Conservation (phyloP, 2,888 invertebrate species). For the Incurvaria masculella region DNA sequence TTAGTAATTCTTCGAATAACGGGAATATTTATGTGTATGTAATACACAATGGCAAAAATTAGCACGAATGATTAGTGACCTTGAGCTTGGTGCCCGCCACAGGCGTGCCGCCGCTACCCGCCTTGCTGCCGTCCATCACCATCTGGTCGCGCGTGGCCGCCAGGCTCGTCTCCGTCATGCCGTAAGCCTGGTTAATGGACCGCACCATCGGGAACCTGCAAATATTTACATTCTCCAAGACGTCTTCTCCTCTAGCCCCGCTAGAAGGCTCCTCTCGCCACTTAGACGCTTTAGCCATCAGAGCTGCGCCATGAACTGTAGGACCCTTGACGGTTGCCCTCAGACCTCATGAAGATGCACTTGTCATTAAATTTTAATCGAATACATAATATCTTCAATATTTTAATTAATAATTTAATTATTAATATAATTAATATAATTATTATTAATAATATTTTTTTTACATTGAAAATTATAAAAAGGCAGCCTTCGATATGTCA, state of each 20-base stretch:
- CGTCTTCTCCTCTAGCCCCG: neutral
- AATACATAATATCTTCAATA: too few species aligned
- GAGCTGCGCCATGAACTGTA: neutral
- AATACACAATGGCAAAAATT: too few species aligned
- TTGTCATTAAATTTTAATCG: too few species aligned
- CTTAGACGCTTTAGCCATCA: neutral
- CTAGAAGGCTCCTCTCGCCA: neutral
- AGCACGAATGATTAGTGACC: slow-evolving; percentile 19
- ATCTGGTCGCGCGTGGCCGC: slow-evolving; percentile 18
- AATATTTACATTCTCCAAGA: slow-evolving; percentile 3
- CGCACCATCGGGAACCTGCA: slow-evolving; percentile 32
- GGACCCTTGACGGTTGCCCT: too few species aligned
- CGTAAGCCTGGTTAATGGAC: slow-evolving; percentile 33
- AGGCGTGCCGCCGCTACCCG: slow-evolving; percentile 29
- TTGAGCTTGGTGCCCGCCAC: slow-evolving; percentile 25
- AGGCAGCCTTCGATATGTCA: too few species aligned
- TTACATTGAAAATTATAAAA: too few species aligned
- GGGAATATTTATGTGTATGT: too few species aligned
- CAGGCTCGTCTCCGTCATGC: slow-evolving; percentile 33
- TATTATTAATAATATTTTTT: too few species aligned
- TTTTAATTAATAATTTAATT: too few species aligned
- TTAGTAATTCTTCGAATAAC: too few species aligned
- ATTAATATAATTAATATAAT: too few species aligned
- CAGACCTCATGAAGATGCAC: too few species aligned
- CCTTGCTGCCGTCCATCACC: slow-evolving; percentile 16